Conservation (phyloP, 30 jellyfish, hydroid and myxozoan genomes). For the Turritopsis dohrnii region DNA sequence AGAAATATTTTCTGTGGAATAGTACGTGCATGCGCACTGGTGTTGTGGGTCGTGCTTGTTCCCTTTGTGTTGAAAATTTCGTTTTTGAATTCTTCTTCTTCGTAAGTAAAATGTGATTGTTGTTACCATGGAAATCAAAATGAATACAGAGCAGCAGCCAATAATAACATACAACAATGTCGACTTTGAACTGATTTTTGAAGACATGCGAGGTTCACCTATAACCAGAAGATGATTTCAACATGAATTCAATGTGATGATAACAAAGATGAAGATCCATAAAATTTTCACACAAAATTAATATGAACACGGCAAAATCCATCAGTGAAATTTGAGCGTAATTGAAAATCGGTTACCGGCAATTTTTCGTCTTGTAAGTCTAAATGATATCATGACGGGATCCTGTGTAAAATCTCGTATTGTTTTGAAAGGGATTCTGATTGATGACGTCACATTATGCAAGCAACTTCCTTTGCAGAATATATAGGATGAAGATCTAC, state of each 20-base stretch:
- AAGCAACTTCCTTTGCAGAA: constrained; percentile 2
- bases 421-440: background rate
- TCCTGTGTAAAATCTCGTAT: background rate
- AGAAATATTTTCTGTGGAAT: background rate
- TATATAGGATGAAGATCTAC: background rate
- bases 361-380: background rate
- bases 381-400: constrained; percentile 1
- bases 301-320: no score
- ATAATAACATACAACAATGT: background rate
- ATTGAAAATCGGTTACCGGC: no score
- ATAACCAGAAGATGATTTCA: background rate
- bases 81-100: background rate
- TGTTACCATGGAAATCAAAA: background rate
- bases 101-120: background rate
- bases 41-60: background rate
- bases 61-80: background rate
- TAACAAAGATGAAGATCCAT: no score
- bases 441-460: background rate
- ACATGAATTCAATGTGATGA: no score
- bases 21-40: background rate
- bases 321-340: no score
- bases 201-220: background rate
- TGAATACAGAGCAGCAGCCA: constrained; percentile 8
- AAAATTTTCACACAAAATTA: no score
- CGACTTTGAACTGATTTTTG: background rate